Evolutionary conservation across 2,113 vertebrate genomes (phyloP).

Genomic region (Paradisaea rubra): DNA sequence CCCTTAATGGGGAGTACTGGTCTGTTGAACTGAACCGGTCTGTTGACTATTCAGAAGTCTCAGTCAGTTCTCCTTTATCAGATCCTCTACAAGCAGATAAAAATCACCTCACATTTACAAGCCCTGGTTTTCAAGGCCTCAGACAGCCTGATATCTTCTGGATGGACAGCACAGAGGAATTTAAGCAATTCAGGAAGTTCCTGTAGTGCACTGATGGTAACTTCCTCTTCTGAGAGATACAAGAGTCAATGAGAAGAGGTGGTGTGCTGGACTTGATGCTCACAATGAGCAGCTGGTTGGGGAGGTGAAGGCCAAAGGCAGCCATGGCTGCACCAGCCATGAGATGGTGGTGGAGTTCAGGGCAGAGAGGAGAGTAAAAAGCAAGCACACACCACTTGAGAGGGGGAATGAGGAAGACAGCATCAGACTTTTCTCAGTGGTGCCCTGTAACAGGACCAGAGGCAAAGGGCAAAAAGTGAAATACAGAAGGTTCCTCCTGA

Average conservation of each 20-base stretch:
- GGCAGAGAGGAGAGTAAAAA: neutral
- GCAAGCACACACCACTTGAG: neutral
- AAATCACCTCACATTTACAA: neutral
- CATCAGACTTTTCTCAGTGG: neutral
- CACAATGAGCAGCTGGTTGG: rapidly evolving
- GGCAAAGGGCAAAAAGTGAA: neutral
- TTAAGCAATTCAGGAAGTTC: neutral
- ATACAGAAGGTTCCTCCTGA: neutral
- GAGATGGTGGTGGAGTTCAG: neutral
- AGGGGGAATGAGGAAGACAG: neutral
- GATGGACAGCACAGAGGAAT: neutral
- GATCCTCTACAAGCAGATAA: neutral
- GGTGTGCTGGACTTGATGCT: neutral
- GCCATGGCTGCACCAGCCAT: neutral
- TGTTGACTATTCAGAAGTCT: neutral
- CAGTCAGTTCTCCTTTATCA: neutral
- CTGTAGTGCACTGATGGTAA: neutral
- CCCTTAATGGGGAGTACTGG: neutral
- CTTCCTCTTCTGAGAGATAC: neutral
- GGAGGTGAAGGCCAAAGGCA: neutral
- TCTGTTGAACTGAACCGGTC: neutral
- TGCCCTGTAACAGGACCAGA: neutral
- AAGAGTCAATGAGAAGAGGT: neutral
- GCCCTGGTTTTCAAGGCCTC: neutral
- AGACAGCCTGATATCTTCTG: neutral